These are phyloP conservation scores for Dysmachus trigonus DNA, from an alignment of 2,888 invertebrate species.

Conservation along the genomic window DNA sequence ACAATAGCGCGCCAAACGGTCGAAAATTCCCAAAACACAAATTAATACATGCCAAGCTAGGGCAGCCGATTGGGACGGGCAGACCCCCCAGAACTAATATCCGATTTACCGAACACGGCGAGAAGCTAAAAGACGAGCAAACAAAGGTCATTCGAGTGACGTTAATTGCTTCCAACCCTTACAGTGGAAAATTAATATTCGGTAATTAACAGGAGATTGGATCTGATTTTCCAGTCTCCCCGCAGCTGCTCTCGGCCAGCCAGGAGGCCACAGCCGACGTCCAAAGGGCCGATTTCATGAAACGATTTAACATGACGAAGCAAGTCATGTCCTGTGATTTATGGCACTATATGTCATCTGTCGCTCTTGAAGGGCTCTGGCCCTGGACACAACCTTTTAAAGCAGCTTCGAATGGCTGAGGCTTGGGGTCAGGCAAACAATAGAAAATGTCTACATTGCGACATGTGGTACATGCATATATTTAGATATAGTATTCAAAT, in stretches of 20 bases:
- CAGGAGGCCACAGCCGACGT: background rate
- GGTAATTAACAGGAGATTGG: conserved; percentile 61
- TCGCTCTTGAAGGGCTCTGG: background rate
- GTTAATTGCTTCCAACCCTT: conserved; percentile 50
- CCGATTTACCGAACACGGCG: conserved; percentile 23
- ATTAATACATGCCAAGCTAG: conserved; percentile 17
- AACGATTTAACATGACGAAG: conserved; percentile 34
- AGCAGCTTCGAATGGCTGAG: background rate
- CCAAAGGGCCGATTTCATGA: conserved; percentile 12
- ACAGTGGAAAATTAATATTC: conserved; percentile 61
- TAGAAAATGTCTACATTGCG: background rate
- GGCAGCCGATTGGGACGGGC: background rate
- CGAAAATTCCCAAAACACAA: conserved; percentile 5
- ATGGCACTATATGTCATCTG: conserved; percentile 4
- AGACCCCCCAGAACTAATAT: background rate
- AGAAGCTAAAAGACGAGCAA: background rate
- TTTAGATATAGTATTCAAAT: background rate
- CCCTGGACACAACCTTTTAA: background rate
- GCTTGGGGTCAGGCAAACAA: background rate
- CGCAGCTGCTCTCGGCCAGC: background rate
- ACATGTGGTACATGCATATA: background rate
- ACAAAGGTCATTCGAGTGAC: conserved; percentile 39
- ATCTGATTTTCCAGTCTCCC: conserved; percentile 55
- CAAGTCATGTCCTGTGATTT: conserved; percentile 24
- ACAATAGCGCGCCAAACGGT: background rate